These are phyloP conservation scores for Tubulanus polymorphus DNA, from an alignment of 2,888 invertebrate species.

Conservation along the genomic window DNA sequence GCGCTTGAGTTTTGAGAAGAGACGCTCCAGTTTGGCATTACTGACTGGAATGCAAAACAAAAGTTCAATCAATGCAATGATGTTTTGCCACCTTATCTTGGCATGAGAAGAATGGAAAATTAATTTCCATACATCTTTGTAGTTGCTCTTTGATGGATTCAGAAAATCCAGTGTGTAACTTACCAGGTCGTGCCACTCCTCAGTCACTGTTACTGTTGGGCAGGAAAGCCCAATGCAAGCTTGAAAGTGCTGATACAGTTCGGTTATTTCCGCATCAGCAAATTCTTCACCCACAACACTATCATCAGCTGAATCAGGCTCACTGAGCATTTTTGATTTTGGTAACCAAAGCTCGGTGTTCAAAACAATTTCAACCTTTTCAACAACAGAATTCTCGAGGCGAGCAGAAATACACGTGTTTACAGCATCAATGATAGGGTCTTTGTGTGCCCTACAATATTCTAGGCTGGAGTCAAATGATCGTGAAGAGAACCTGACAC, in stretches of 20 bases:
- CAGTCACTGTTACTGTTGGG: background rate
- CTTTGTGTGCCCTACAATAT: background rate
- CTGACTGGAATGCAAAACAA: slow-evolving; percentile 1
- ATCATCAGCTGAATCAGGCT: too few species aligned
- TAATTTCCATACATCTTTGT: background rate
- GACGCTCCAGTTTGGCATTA: slow-evolving; percentile 6
- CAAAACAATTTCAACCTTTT: background rate
- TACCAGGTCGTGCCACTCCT: background rate
- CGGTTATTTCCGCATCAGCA: background rate
- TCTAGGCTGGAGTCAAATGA: background rate
- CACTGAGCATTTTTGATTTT: too few species aligned
- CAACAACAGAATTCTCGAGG: background rate
- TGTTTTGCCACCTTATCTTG: background rate
- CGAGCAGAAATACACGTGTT: background rate
- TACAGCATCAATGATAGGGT: background rate
- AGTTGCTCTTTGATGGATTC: background rate
- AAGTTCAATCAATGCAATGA: background rate
- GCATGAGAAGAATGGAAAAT: background rate
- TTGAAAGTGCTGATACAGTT: background rate
- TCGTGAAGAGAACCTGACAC: background rate
- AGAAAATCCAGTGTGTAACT: background rate
- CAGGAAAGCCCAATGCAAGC: background rate
- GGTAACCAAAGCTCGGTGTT: background rate
- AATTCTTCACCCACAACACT: background rate
- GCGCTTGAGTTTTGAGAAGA: slow-evolving; percentile 1